Base-by-base conservation (phyloP, 2,888 invertebrate genomes). In the Drosophila tripunctata region DNA sequence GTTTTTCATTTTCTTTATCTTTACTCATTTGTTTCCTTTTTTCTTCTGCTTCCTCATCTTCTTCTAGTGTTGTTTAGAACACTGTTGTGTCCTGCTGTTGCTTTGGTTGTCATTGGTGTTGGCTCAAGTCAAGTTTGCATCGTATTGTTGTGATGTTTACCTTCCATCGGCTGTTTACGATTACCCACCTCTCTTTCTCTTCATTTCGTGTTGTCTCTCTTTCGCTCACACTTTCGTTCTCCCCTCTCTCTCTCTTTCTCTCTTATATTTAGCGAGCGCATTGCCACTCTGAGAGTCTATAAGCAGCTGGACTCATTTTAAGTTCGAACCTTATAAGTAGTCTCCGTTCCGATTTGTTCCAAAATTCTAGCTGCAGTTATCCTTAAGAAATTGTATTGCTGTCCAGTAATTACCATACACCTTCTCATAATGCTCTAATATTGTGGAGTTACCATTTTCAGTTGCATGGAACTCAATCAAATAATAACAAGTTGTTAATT, bases 91-190 rank as follows among this genome's bases (percentile, higher is more conserved):
- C 35, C 47, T 44, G 56, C 41, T 64, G 48, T 33, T 64, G 54
- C 40, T 61, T 50, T 67, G 45, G 56, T 64, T 68, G 57, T 35
- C 47, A 43, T 51, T 63, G 51, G 44, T 65, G 47, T 58, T 43
- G 8, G 50, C 12, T 43, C 4, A 50, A 60, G 66, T 52, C 57
- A 50, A 51, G 63, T 71, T 67, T 50, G 56, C 15, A 47, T 67
- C 65, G 60, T 40, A 69, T 71, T 82, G 67, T 78, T 85, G 70
- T 75, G 75, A 61, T 76, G 56, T 61, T 62, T 60, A 56, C 41
- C 55, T 72, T 67, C 65, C n/a, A 63, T 55, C 62, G 19, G 50
- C 31, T 51, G 38, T 15, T 55, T 50, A 19, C 24, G 14, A 40
- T 45, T 41, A 22, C 35, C 43, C 41, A 14, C 14, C 55, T 56